A percentile compares a stretch with the other conserved stretches of the same genome.
Evolutionary conservation across 2,888 invertebrate species (phyloP).

Genomic region (Ligdia adustata): DNA sequence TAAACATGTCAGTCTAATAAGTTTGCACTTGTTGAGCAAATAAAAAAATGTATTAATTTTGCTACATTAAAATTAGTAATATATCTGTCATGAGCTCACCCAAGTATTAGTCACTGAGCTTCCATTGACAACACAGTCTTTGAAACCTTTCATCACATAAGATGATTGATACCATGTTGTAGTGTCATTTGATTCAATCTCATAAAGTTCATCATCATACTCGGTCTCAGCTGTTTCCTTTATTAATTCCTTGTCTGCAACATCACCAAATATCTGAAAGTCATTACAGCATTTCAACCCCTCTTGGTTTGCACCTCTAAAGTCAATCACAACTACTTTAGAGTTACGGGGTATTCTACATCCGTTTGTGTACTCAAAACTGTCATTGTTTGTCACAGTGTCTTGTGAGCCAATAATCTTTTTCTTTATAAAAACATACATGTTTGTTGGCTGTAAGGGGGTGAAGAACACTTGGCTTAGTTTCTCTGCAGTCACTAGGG

Average conservation of each 20-base stretch:
- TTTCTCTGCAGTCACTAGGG: constrained; percentile 72
- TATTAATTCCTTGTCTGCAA: constrained; percentile 44
- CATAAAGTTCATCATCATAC: constrained; percentile 51
- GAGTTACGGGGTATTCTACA: constrained; percentile 66
- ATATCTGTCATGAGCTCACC: constrained; percentile 52
- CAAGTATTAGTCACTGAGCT: constrained; percentile 80
- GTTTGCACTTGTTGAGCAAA: constrained; percentile 6
- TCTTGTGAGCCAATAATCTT: constrained; percentile 45
- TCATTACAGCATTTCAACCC: constrained; percentile 68
- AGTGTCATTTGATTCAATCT: constrained; percentile 64
- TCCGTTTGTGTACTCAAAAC: constrained; percentile 62
- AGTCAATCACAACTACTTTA: constrained; percentile 66
- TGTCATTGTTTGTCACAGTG: constrained; percentile 56
- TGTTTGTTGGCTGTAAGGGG: constrained; percentile 72
- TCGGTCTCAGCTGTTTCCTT: constrained; percentile 35
- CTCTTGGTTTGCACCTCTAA: constrained; percentile 51
- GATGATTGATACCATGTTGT: constrained; percentile 81
- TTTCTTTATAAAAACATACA: constrained; percentile 78
- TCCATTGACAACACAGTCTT: constrained; percentile 82
- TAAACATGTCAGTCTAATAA: constrained; percentile 11
- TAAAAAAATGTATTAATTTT: constrained; percentile 20
- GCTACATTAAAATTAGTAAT: constrained; percentile 20
- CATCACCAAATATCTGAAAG: constrained; percentile 71
- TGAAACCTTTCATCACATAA: constrained; percentile 83
- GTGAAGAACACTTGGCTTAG: constrained; percentile 68